Percentiles rank a stretch among this genome's conserved stretches.
Conservation (phyloP, 2,797 vertebrate genomes). For the Propithecus deckenii region DNA sequence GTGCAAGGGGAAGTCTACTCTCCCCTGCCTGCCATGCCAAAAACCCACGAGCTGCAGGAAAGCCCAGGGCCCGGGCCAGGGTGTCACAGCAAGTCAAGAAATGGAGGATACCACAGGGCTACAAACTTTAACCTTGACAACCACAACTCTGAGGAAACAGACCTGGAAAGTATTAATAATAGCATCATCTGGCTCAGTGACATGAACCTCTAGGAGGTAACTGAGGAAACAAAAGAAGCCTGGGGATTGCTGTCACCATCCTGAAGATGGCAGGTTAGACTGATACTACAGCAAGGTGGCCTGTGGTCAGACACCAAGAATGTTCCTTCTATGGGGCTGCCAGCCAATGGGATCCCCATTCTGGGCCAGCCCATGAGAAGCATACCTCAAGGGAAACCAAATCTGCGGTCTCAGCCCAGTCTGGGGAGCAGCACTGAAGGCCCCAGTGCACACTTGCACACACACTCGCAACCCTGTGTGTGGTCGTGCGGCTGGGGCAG, state of each 20-base stretch:
- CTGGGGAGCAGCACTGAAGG: background rate
- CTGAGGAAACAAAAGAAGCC: background rate
- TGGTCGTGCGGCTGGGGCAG: accelerated
- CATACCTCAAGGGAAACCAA: background rate
- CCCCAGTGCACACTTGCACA: accelerated
- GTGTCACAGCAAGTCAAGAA: background rate
- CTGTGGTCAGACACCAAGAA: background rate
- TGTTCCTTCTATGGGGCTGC: background rate
- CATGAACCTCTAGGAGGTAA: background rate
- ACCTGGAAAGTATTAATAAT: background rate
- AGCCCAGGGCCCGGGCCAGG: background rate
- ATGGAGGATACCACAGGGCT: background rate
- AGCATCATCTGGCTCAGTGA: background rate
- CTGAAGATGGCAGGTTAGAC: background rate
- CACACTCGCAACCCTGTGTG: background rate
- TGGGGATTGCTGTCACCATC: background rate
- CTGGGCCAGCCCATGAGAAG: background rate
- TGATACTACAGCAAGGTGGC: background rate
- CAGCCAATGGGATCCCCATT: background rate
- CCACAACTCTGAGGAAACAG: background rate
- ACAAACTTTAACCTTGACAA: background rate
- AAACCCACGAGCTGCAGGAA: background rate
- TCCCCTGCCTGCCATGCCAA: no score
- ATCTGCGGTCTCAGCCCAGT: background rate
- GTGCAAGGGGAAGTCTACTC: background rate